Conservation (phyloP, 2,888 invertebrate genomes). For the Dryobota labecula region DNA sequence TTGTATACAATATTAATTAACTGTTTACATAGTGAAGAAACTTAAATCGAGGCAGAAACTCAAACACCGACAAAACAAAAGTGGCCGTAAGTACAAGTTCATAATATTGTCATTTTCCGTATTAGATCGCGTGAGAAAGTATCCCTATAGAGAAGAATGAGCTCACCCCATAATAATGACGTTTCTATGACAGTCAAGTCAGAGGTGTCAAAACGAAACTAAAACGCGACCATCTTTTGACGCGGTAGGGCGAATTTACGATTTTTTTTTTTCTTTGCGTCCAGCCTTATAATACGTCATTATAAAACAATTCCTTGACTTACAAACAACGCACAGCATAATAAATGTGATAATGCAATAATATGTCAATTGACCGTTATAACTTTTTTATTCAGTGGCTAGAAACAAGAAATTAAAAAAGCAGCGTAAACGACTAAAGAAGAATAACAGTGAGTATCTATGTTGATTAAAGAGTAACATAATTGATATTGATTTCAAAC, state of each 20-base stretch:
- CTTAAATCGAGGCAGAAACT: conserved; percentile 1
- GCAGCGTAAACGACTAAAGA: background rate
- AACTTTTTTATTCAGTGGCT: conserved; percentile 17
- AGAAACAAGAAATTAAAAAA: conserved; percentile 7
- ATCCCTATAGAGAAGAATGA: background rate
- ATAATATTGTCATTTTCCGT: background rate
- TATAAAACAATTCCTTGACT: background rate
- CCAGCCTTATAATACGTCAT: background rate
- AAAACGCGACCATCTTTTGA: background rate
- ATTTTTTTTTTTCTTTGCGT: background rate
- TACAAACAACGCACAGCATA: background rate
- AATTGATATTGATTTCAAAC: background rate
- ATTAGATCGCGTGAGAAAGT: background rate
- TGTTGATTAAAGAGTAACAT: background rate
- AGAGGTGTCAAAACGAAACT: no score
- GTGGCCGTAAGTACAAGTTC: conserved; percentile 12
- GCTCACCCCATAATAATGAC: background rate
- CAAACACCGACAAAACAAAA: background rate
- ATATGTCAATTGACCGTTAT: background rate
- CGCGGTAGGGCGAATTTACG: background rate
- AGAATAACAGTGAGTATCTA: conserved; percentile 29
- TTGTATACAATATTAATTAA: background rate
- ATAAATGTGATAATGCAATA: background rate
- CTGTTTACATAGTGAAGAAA: conserved; percentile 22
- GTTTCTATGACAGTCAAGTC: no score